A percentile compares a stretch with the other conserved stretches of the same genome.
Evolutionary conservation across 2,113 vertebrate genomes (phyloP).

Genomic region (Pagrus major): DNA sequence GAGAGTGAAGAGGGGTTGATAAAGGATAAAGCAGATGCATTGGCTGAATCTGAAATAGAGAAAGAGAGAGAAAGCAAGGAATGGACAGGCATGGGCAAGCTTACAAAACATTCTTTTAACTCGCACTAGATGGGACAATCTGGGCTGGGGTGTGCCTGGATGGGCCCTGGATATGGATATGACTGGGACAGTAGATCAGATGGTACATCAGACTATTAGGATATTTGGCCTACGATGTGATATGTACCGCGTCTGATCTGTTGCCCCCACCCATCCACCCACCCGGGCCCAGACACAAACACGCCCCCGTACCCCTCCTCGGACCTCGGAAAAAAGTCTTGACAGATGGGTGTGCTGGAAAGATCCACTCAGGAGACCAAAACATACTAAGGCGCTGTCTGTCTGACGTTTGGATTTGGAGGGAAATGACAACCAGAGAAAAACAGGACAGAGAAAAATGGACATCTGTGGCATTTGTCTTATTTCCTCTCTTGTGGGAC

Average conservation of each 20-base stretch:
- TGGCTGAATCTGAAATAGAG: not conserved
- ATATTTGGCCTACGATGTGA: constrained; percentile 70
- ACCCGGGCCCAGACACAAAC: constrained; percentile 62
- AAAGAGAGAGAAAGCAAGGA: not conserved
- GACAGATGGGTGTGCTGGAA: constrained; percentile 77
- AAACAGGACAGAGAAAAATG: constrained; percentile 63
- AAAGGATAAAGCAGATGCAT: not conserved
- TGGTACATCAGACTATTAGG: constrained; percentile 61
- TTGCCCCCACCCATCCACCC: constrained; percentile 52
- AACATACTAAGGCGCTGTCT: constrained; percentile 75
- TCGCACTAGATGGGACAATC: constrained; percentile 21
- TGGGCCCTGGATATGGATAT: constrained; percentile 47
- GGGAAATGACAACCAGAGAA: constrained; percentile 52
- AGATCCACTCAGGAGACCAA: constrained; percentile 77
- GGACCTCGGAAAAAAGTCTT: constrained; percentile 61
- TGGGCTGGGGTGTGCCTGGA: constrained; percentile 21
- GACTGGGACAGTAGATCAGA: constrained; percentile 63
- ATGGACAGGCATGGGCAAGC: not conserved
- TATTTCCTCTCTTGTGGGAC: constrained; percentile 78
- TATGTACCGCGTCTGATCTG: constrained; percentile 53
- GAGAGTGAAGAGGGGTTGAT: not conserved
- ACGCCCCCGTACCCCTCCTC: constrained; percentile 58
- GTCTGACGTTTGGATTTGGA: constrained; percentile 73
- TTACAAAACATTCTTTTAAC: constrained; percentile 4
- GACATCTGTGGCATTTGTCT: constrained; percentile 79